These are phyloP conservation scores for Leptoteleia sp. DNA, from an alignment of 1,140 invertebrate genomes.

Conservation along the genomic window DNA sequence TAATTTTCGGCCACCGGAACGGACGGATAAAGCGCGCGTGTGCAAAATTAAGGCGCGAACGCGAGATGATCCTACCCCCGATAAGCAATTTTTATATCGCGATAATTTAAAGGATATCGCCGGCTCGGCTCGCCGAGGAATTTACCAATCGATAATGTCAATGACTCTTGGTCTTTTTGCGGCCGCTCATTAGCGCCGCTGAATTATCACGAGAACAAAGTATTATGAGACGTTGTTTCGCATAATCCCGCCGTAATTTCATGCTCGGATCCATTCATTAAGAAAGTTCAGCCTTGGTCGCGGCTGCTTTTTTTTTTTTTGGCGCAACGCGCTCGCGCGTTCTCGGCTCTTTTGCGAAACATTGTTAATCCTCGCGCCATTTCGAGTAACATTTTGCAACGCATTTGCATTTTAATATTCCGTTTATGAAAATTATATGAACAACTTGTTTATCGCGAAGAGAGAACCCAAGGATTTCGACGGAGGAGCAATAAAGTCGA, in stretches of 20 bases:
- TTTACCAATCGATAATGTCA: conserved; percentile 12
- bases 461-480: conserved; percentile 16
- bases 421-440: conserved; percentile 33
- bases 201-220: conserved; percentile 12
- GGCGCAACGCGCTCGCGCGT: too few species aligned
- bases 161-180: conserved; percentile 10
- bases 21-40: conserved; percentile 4
- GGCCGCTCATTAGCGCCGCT: conserved; percentile 1
- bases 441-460: conserved; percentile 21
- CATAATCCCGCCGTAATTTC: conserved; percentile 31
- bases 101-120: conserved; percentile 21
- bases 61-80: conserved; percentile 21
- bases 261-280: conserved; percentile 37
- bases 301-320: conserved; percentile 10
- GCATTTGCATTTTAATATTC: conserved; percentile 43
- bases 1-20: too few species aligned
- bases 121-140: neutral
- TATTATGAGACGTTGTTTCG: conserved; percentile 1
- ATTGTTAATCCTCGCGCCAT: conserved; percentile 15
- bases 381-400: conserved; percentile 30
- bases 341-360: conserved; percentile 16
- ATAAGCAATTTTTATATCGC: conserved; percentile 11
- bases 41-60: conserved; percentile 3
- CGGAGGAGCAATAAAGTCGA: conserved; percentile 25
- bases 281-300: conserved; percentile 13